Percentiles rank a stretch among this genome's conserved stretches.
Conservation (phyloP, 2,113 vertebrate species). For the Syngnathus scovelli region DNA sequence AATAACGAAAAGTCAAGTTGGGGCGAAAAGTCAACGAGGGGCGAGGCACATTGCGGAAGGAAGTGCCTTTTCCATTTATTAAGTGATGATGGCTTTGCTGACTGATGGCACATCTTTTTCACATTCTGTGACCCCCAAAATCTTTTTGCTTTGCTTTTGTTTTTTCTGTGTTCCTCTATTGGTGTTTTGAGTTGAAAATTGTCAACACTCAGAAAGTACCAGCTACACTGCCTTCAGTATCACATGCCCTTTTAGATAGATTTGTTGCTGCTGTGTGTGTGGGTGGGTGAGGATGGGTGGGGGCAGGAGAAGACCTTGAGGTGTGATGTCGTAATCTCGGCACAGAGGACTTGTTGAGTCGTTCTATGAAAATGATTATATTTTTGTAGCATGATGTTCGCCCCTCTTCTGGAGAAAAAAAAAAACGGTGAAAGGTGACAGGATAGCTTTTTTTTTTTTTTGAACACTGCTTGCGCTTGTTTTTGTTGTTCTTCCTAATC, state of each 20-base stretch:
- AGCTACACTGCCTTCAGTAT: constrained; percentile 79
- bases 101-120: constrained; percentile 34
- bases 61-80: constrained; percentile 58
- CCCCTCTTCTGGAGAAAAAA: constrained; percentile 61
- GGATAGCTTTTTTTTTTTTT: constrained; percentile 36
- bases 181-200: constrained; percentile 56
- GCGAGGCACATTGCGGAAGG: constrained; percentile 44
- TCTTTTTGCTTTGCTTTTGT: constrained; percentile 8
- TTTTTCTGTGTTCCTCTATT: constrained; percentile 11
- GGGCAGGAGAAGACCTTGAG: constrained; percentile 27
- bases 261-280: constrained; percentile 63
- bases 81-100: constrained; percentile 48
- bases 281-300: constrained; percentile 37
- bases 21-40: constrained; percentile 16
- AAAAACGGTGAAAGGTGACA: constrained; percentile 49
- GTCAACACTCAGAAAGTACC: constrained; percentile 74
- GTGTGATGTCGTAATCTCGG: constrained; percentile 56
- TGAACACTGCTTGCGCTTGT: constrained; percentile 46
- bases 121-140: constrained; percentile 36
- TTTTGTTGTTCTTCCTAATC: constrained; percentile 29
- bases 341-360: constrained; percentile 61
- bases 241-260: constrained; percentile 62
- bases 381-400: constrained; percentile 75
- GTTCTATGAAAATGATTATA: constrained; percentile 64
- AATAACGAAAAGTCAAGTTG: constrained; percentile 29